Percentiles rank a stretch among this genome's conserved stretches.
Conservation (phyloP, 2,113 vertebrate genomes). For the Fregata magnificens region DNA sequence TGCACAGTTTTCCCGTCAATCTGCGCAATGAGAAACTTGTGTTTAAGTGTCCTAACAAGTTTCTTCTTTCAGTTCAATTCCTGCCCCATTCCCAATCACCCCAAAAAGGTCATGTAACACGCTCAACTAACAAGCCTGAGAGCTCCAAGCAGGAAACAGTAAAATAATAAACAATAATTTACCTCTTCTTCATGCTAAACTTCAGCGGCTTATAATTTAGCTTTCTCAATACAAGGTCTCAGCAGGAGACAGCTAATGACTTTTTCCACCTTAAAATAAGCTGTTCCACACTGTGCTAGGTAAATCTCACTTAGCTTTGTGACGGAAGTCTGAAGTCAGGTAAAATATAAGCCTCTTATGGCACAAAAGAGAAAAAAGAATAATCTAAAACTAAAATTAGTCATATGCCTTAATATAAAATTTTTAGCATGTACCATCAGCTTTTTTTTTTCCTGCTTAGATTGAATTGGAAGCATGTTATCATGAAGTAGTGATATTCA, state of each 20-base stretch:
- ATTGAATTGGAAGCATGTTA: neutral
- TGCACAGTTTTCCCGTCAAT: neutral
- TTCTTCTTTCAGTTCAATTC: neutral
- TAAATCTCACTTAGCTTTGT: conserved; percentile 24
- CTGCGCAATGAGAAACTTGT: neutral
- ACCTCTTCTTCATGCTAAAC: neutral
- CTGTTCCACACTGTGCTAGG: neutral
- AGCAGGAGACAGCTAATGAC: conserved; percentile 46
- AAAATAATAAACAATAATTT: conserved; percentile 42
- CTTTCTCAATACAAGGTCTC: conserved; percentile 3
- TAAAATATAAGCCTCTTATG: conserved; percentile 29
- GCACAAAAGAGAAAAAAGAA: neutral
- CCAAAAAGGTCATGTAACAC: neutral
- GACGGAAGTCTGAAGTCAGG: conserved; percentile 15
- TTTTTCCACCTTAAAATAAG: conserved; percentile 51
- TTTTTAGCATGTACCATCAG: neutral
- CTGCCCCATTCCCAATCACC: neutral
- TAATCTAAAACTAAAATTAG: conserved; percentile 22
- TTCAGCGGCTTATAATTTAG: conserved; percentile 4
- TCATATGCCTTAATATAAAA: neutral
- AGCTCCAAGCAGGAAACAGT: neutral
- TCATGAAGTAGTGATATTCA: neutral
- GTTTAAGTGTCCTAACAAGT: neutral
- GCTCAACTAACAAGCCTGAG: neutral
- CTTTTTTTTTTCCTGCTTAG: neutral